Evolutionary conservation across 2,888 invertebrate genomes (phyloP).

Genomic region (Hydrotaea cyrtoneurina): DNA sequence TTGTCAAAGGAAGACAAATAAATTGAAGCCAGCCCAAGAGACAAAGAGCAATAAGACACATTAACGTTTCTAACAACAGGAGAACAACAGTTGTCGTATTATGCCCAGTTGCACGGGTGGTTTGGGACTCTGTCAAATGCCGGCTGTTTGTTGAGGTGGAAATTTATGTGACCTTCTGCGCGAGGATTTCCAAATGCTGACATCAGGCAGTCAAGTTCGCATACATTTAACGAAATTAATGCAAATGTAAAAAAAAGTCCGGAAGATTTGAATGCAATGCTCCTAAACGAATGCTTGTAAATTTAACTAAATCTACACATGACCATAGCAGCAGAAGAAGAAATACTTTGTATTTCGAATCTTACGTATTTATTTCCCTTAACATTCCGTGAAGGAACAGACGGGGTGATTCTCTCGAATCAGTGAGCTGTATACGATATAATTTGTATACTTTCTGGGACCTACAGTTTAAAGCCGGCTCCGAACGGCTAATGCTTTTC

Average conservation of each 20-base stretch:
- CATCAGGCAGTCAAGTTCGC: slow-evolving; percentile 10
- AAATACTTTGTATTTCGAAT: too few species aligned
- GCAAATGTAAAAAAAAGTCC: neutral
- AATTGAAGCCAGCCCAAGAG: too few species aligned
- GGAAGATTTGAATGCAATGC: neutral
- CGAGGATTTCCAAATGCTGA: slow-evolving; percentile 39
- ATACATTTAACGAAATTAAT: neutral
- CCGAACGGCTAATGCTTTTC: too few species aligned
- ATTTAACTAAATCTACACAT: too few species aligned
- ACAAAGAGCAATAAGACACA: neutral
- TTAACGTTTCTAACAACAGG: neutral
- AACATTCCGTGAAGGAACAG: too few species aligned
- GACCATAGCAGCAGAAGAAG: too few species aligned
- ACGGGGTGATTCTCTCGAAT: too few species aligned
- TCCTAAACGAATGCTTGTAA: neutral
- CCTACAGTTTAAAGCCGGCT: too few species aligned
- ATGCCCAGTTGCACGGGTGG: neutral
- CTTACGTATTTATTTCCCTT: too few species aligned
- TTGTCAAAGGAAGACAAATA: neutral
- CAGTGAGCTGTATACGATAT: too few species aligned
- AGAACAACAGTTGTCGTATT: neutral
- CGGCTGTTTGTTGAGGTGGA: neutral
- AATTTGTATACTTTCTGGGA: too few species aligned
- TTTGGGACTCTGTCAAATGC: neutral
- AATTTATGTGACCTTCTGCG: slow-evolving; percentile 1